Evolutionary conservation across 1,140 invertebrate species (phyloP).

Genomic region (Drosophila ironensis): DNA sequence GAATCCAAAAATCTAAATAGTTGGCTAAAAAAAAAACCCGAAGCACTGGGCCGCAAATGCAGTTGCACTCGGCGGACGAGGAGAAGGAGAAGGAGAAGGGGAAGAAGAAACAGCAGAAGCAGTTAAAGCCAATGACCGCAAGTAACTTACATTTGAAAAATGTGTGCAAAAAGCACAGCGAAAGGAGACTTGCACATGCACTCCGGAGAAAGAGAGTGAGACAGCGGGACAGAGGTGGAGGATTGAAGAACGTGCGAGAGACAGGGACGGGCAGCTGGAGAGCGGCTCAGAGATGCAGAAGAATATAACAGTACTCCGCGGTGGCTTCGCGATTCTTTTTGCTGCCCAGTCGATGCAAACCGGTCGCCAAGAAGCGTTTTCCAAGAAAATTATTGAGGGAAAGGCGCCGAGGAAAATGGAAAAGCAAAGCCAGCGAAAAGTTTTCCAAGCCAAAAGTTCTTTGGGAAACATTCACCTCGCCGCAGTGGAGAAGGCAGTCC

Average conservation of each 20-base stretch:
- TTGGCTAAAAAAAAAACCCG: slow-evolving; percentile 5
- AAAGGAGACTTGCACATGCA: slow-evolving; percentile 65
- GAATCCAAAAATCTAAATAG: neutral
- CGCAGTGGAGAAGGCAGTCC: slow-evolving; percentile 40
- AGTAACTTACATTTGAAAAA: slow-evolving; percentile 82
- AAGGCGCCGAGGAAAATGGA: slow-evolving; percentile 53
- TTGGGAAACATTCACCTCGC: slow-evolving; percentile 57
- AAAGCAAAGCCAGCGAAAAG: slow-evolving; percentile 3
- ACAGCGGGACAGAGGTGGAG: neutral
- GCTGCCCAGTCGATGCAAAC: slow-evolving; percentile 67
- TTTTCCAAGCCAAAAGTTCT: slow-evolving; percentile 62
- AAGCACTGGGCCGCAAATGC: slow-evolving; percentile 11
- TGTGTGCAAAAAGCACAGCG: slow-evolving; percentile 80
- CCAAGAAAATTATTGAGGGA: slow-evolving; percentile 79
- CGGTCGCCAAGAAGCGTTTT: slow-evolving; percentile 77
- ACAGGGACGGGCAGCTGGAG: slow-evolving; percentile 9
- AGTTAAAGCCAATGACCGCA: slow-evolving; percentile 81
- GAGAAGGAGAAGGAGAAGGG: slow-evolving; percentile 18
- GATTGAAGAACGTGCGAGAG: neutral
- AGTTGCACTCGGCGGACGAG: slow-evolving; percentile 32
- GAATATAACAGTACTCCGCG: slow-evolving; percentile 76
- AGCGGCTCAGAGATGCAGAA: slow-evolving; percentile 58
- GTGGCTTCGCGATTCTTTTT: slow-evolving; percentile 72
- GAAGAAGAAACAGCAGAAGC: slow-evolving; percentile 23
- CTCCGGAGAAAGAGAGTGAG: slow-evolving; percentile 10